Evolutionary conservation across 2,888 invertebrate species (phyloP), one percentile per base, ranked within the genome.

Genomic region (Byasa hedistus): DNA sequence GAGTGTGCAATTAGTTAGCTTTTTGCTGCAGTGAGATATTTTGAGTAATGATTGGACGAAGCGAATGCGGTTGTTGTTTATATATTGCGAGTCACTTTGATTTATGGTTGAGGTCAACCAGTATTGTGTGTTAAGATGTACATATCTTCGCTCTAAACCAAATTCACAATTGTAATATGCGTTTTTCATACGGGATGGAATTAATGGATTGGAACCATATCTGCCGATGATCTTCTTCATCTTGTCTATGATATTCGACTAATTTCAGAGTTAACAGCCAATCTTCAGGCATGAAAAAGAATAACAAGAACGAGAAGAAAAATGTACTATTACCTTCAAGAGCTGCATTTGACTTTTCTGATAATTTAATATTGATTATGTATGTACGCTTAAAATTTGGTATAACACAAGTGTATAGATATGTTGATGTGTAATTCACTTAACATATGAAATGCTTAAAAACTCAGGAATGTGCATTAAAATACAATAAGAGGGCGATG

Each of bases 1-100:
- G 85, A 87, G 86, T 83, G 82, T 80, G 87, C 89, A 89, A 90
- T 91, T 91, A 91, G 91, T 84, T 75, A 79, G 80, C 83, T 90
- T 90, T 91, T 90, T 90, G 87, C 83, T 85, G 85, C 85, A 86
- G 82, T 85, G 77, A 76, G 82, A 81, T 88, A 82, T 86, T 85
- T 85, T 89, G 85, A 89, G 84, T 89, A 88, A 89, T 89, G 87
- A 89, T 87, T 87, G 82, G 82, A 84, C 77, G 73, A 75, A 78
- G 79, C 73, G 76, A 79, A 56, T 55, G n/a, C 79, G 80, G 85
- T 75, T 84, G 84, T 86, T 87, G 87, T 89, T 86, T 87, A 85
- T 81, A 80, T n/a, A 77, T 85, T 77, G 77, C 80, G 79, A 84
- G 84, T 87, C 86, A 86, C 83, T 75, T 83, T 86, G 87, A 89